These are phyloP conservation scores for Ferdinandea cuprea DNA, from an alignment of 2,888 invertebrate genomes.

Conservation along the genomic window DNA sequence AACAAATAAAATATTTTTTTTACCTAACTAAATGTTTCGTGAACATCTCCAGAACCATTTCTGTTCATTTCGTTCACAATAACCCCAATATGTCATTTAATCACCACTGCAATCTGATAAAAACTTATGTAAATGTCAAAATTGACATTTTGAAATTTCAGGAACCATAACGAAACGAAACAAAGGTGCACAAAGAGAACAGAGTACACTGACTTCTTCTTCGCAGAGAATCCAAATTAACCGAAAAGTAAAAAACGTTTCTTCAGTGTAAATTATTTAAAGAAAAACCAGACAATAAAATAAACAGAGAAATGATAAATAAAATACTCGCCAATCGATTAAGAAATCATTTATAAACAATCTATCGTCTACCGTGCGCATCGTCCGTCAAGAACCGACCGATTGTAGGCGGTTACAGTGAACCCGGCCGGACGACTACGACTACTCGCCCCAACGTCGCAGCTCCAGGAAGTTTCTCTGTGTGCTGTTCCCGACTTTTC, in stretches of 20 bases:
- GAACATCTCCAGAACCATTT: no score
- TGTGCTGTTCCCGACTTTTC: constrained; percentile 4
- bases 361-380: constrained; percentile 20
- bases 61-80: constrained; percentile 43
- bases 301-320: constrained; percentile 64
- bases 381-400: constrained; percentile 27
- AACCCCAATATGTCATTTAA: not conserved
- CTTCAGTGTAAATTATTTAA: constrained; percentile 4
- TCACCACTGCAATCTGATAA: constrained; percentile 17
- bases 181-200: constrained; percentile 72
- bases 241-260: constrained; percentile 25
- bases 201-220: constrained; percentile 34
- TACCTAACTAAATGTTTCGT: no score
- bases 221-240: constrained; percentile 45
- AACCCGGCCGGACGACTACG: constrained; percentile 20
- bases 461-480: constrained; percentile 42
- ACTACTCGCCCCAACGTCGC: constrained; percentile 6
- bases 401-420: constrained; percentile 65
- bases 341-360: constrained; percentile 52
- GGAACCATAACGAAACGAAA: constrained; percentile 53
- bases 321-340: constrained; percentile 46
- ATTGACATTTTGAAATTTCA: constrained; percentile 60
- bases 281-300: constrained; percentile 55
- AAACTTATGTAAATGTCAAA: constrained; percentile 59
- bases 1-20: no score